phyloP scores from a whole-genome alignment of 2,888 invertebrate species.

The Lepidocyrtinus sp. region DNA sequence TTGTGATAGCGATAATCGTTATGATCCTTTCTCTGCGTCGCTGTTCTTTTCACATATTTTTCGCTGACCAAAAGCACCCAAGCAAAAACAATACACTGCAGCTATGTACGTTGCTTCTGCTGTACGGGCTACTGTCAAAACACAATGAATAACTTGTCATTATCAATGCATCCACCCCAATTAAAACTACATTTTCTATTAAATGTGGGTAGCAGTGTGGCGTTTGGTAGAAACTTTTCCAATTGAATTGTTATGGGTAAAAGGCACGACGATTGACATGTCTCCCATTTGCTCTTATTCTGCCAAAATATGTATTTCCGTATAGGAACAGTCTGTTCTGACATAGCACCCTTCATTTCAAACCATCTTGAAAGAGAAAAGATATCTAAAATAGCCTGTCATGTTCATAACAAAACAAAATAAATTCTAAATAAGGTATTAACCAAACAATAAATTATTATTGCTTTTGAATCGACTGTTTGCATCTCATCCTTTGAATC shows the following conservation, averaged over 20 bases:
- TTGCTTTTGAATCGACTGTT: background rate
- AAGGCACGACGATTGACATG: slow-evolving; percentile 29
- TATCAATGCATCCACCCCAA: slow-evolving; percentile 42
- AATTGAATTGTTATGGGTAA: slow-evolving; percentile 42
- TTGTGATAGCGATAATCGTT: too few species aligned
- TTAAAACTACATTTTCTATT: slow-evolving; percentile 39
- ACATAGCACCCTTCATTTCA: slow-evolving; percentile 14
- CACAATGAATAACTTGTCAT: slow-evolving; percentile 37
- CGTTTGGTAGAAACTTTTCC: slow-evolving; percentile 29
- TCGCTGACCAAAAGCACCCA: too few species aligned
- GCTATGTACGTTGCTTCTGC: background rate
- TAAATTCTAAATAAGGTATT: slow-evolving; percentile 13
- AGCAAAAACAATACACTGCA: background rate
- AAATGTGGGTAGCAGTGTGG: slow-evolving; percentile 34
- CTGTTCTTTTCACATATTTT: background rate
- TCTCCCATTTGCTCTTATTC: slow-evolving; percentile 48
- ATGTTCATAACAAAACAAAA: slow-evolving; percentile 27
- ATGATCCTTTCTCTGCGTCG: background rate
- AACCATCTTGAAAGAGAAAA: slow-evolving; percentile 32
- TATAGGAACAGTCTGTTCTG: too few species aligned
- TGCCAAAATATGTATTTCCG: slow-evolving; percentile 22
- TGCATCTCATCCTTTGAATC: background rate
- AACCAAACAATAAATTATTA: background rate
- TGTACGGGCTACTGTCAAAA: background rate
- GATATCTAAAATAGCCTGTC: slow-evolving; percentile 36